Evolutionary conservation across 2,888 invertebrate genomes (phyloP).

Genomic region (Molanna angustata): DNA sequence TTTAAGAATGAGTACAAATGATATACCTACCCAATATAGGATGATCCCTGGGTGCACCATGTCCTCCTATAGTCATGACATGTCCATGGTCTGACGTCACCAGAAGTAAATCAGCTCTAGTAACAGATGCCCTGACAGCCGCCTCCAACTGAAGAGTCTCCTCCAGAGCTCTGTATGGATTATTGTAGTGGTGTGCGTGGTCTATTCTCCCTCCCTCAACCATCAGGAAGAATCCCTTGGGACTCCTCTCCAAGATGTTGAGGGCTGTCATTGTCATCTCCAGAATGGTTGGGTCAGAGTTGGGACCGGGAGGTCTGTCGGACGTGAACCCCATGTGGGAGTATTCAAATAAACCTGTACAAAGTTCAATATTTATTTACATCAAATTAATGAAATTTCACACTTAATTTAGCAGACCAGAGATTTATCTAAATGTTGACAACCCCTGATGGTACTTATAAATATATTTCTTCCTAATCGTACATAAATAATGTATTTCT

Average conservation of each 20-base stretch:
- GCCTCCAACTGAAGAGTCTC: constrained; percentile 75
- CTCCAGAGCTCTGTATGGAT: constrained; percentile 72
- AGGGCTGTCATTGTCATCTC: constrained; percentile 76
- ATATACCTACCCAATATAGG: constrained; percentile 68
- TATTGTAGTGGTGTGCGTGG: constrained; percentile 79
- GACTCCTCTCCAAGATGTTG: constrained; percentile 66
- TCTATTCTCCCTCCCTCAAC: constrained; percentile 78
- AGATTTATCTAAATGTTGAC: too few species aligned
- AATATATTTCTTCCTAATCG: too few species aligned
- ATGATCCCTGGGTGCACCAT: constrained; percentile 73
- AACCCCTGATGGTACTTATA: too few species aligned
- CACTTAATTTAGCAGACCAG: too few species aligned
- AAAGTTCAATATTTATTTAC: too few species aligned
- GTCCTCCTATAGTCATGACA: constrained; percentile 76
- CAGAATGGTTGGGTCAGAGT: constrained; percentile 70
- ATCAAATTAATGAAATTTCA: too few species aligned
- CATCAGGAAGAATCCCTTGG: constrained; percentile 72
- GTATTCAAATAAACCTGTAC: constrained; percentile 71
- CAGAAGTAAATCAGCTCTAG: constrained; percentile 68
- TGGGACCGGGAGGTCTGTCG: constrained; percentile 64
- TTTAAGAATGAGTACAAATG: too few species aligned
- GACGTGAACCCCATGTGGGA: constrained; percentile 79
- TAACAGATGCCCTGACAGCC: constrained; percentile 66
- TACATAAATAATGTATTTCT: too few species aligned
- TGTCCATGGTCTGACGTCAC: constrained; percentile 81